phyloP scores from a whole-genome alignment of 2,888 invertebrate genomes.

The Callosobruchus maculatus region DNA sequence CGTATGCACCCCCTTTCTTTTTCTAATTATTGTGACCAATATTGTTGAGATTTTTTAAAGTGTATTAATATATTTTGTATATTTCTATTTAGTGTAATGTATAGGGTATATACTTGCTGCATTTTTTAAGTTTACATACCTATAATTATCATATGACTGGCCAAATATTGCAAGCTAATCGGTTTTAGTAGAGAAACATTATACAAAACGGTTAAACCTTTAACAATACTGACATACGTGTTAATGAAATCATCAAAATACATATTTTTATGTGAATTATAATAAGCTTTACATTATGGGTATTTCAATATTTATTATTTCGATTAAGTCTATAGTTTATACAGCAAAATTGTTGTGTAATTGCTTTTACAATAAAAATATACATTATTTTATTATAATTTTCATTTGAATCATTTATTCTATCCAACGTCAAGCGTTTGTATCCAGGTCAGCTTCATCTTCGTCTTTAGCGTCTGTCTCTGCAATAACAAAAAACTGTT shows the following conservation, averaged over 20 bases:
- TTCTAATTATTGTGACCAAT: background rate
- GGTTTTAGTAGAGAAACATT: background rate
- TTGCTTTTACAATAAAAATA: background rate
- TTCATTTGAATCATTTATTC: background rate
- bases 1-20: background rate
- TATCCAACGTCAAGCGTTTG: too few relatives aligned
- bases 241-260: background rate
- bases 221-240: background rate
- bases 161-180: background rate
- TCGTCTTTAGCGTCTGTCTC: too few relatives aligned
- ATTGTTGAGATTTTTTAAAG: background rate
- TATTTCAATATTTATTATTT: background rate
- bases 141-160: background rate
- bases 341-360: background rate
- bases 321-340: background rate
- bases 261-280: background rate
- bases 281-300: background rate
- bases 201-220: background rate
- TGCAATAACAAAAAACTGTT: too few relatives aligned
- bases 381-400: background rate
- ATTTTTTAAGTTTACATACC: background rate
- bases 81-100: background rate
- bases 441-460: too few relatives aligned
- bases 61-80: background rate
- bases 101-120: background rate